Evolutionary conservation across 1,140 invertebrate genomes (phyloP).

Genomic region (Theocolax elegans): DNA sequence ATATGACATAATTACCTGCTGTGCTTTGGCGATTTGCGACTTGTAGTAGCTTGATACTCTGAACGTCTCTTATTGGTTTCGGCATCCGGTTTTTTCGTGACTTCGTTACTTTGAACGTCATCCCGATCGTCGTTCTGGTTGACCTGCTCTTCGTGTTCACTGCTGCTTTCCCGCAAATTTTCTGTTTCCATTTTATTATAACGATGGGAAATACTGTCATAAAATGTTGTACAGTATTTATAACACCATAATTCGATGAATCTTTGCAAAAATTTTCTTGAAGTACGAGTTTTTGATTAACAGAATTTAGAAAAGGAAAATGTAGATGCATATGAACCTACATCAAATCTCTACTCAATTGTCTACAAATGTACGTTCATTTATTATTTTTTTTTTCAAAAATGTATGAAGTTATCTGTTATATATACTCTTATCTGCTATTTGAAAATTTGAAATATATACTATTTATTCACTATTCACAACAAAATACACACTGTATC

Average conservation of each 20-base stretch:
- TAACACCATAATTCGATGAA: too few species aligned
- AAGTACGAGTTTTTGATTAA: too few species aligned
- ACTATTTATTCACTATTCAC: too few species aligned
- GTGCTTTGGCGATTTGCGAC: background rate
- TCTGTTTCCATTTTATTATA: conserved; percentile 26
- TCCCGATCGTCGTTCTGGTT: background rate
- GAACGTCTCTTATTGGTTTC: background rate
- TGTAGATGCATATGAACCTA: background rate
- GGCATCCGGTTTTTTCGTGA: background rate
- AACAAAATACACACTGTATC: too few species aligned
- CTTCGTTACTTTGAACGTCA: background rate
- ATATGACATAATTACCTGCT: conserved; percentile 31
- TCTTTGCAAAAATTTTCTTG: conserved; percentile 4
- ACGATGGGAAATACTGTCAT: too few species aligned
- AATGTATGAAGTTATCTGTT: conserved; percentile 13
- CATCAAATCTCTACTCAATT: conserved; percentile 22
- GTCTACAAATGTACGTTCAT: conserved; percentile 22
- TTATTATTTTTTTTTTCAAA: conserved; percentile 12
- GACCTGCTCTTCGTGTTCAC: conserved; percentile 6
- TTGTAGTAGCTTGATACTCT: background rate
- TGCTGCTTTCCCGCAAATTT: conserved; percentile 24
- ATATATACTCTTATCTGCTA: too few species aligned
- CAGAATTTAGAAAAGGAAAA: conserved; percentile 41
- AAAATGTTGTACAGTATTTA: too few species aligned
- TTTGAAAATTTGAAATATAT: too few species aligned